Conservation (phyloP, 2,113 vertebrate species). For the Steatornis caripensis region DNA sequence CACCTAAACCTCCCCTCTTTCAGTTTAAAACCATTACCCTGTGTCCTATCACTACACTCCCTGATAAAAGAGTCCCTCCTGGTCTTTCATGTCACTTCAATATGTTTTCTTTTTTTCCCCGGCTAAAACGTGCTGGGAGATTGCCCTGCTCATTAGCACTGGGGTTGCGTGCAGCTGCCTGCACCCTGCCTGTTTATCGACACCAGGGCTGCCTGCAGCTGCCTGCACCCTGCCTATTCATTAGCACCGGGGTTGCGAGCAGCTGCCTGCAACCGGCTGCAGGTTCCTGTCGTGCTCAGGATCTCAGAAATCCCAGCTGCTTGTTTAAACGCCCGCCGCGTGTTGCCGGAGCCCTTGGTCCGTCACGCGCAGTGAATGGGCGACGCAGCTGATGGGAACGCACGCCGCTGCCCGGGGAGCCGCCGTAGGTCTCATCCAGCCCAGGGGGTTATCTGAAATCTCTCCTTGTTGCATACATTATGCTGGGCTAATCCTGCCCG, state of each 20-base stretch:
- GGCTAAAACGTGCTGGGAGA: background rate
- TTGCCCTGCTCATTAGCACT: fast-evolving
- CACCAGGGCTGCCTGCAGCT: fast-evolving
- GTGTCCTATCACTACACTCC: fast-evolving
- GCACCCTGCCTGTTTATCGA: background rate
- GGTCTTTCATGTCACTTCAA: background rate
- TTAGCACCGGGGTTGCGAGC: fast-evolving
- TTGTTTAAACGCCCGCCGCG: background rate
- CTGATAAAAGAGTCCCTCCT: background rate
- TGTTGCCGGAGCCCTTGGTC: background rate
- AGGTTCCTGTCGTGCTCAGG: background rate
- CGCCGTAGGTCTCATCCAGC: background rate
- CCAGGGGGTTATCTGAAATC: background rate
- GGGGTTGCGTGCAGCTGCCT: background rate
- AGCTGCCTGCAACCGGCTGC: background rate
- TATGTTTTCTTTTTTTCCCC: background rate
- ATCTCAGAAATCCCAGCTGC: background rate
- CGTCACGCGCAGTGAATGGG: background rate
- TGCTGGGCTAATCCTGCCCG: background rate
- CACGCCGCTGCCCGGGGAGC: background rate
- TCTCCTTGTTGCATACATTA: background rate
- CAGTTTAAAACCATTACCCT: background rate
- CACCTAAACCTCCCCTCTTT: too few relatives aligned
- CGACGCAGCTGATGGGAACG: background rate
- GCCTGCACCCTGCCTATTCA: background rate